These are phyloP conservation scores for Epinephelus coioides DNA, from an alignment of 2,797 vertebrate genomes.

Conservation along the genomic window DNA sequence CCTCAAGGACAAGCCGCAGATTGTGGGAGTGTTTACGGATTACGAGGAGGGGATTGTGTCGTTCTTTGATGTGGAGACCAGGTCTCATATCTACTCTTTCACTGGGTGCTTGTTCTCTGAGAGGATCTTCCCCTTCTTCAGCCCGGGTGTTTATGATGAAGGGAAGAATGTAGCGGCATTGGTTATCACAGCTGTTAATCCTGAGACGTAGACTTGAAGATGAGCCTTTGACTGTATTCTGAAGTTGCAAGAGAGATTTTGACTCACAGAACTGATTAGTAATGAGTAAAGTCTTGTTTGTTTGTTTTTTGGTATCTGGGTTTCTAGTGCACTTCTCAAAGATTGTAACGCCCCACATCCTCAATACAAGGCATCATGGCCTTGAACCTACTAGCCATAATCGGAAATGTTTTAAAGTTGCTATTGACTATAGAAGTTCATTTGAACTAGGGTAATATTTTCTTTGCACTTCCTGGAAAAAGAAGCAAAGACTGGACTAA, in stretches of 20 bases:
- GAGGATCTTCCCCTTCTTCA: constrained; percentile 80
- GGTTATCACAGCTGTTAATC: constrained; percentile 64
- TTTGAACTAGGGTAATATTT: no score
- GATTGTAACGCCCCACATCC: no score
- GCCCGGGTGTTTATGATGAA: constrained; percentile 76
- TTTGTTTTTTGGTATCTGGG: no score
- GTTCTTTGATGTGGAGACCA: constrained; percentile 74
- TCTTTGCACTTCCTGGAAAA: neutral
- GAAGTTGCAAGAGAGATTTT: neutral
- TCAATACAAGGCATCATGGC: neutral
- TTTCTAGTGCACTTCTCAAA: neutral
- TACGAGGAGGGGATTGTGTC: constrained; percentile 77
- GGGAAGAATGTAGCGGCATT: constrained; percentile 77
- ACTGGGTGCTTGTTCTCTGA: constrained; percentile 70
- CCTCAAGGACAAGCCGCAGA: constrained; percentile 60
- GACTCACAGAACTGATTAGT: neutral
- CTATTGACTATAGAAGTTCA: no score
- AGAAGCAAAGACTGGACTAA: neutral
- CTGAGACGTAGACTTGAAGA: neutral
- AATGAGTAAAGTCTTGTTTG: neutral
- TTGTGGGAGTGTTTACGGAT: constrained; percentile 79
- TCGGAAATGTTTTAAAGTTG: no score
- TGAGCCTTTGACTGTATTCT: neutral
- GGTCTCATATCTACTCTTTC: constrained; percentile 81
- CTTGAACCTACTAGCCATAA: neutral